Percentiles rank a stretch among this genome's conserved stretches.
Evolutionary conservation across 1,140 invertebrate species (phyloP).

Genomic region (Sogatella furcifera): DNA sequence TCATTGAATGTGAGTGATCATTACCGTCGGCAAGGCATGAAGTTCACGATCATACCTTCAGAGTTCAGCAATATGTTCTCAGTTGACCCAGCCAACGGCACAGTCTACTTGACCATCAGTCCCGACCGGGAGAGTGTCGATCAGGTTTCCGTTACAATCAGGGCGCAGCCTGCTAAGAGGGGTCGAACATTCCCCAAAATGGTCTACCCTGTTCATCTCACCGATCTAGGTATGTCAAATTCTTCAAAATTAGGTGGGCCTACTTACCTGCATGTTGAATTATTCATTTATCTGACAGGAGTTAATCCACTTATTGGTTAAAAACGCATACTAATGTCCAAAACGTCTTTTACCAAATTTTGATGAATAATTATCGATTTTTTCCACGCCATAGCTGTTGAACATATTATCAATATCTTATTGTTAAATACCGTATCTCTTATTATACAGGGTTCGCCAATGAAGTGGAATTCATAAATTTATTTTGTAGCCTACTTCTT

Average conservation of each 20-base stretch:
- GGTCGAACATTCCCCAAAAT: conserved; percentile 45
- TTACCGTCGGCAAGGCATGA: conserved; percentile 27
- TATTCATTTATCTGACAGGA: too few relatives aligned
- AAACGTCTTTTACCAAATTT: too few relatives aligned
- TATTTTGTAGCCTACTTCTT: too few relatives aligned
- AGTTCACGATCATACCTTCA: conserved; percentile 42
- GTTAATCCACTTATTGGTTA: too few relatives aligned
- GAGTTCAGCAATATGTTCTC: conserved; percentile 45
- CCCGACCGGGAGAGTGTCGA: conserved; percentile 55
- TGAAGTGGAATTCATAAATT: too few relatives aligned
- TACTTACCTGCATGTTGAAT: too few relatives aligned
- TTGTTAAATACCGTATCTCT: too few relatives aligned
- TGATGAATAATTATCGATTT: too few relatives aligned
- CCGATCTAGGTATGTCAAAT: conserved; percentile 41
- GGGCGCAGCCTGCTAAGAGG: conserved; percentile 53
- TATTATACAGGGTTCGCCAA: too few relatives aligned
- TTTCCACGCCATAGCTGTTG: too few relatives aligned
- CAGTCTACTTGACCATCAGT: conserved; percentile 51
- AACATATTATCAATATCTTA: too few relatives aligned
- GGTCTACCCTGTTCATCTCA: conserved; percentile 57
- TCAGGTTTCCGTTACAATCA: conserved; percentile 52
- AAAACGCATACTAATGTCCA: too few relatives aligned
- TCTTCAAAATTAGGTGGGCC: not conserved
- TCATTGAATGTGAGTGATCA: conserved; percentile 42
- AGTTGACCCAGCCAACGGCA: conserved; percentile 59